Conservation (phyloP, 2,113 vertebrate genomes). For the Syngnathus scovelli region DNA sequence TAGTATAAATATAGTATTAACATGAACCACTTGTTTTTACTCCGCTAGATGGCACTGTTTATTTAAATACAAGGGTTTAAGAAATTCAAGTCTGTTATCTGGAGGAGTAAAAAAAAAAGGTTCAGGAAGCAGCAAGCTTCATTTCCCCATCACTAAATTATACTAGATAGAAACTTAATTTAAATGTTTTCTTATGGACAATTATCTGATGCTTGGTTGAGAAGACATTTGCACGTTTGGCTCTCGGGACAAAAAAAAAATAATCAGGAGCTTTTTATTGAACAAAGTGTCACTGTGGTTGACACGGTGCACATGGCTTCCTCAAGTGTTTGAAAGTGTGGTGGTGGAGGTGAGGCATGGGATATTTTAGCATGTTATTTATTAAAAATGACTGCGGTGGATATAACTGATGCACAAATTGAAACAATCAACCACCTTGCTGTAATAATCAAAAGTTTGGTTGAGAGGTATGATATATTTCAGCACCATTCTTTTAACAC, state of each 20-base stretch:
- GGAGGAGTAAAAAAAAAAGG: no score
- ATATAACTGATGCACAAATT: neutral
- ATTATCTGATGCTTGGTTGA: conserved; percentile 13
- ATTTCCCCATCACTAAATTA: no score
- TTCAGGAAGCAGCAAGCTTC: no score
- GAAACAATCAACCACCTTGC: neutral
- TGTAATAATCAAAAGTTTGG: neutral
- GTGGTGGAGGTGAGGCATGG: no score
- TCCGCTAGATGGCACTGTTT: no score
- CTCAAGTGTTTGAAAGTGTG: neutral
- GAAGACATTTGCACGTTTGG: conserved; percentile 18
- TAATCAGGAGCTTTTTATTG: conserved; percentile 7
- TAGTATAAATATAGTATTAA: conserved; percentile 10
- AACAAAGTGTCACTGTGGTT: conserved; percentile 11
- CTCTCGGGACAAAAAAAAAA: neutral
- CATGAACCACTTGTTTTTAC: no score
- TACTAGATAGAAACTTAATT: no score
- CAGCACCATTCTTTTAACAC: neutral
- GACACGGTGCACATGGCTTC: neutral
- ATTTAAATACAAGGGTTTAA: no score
- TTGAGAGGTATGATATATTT: neutral
- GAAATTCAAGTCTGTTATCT: no score
- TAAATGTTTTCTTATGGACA: conserved; percentile 9
- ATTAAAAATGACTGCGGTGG: neutral
- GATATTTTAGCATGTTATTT: neutral